Base-by-base conservation (phyloP, 2,888 invertebrate genomes). In the Andrena trimmerana region DNA sequence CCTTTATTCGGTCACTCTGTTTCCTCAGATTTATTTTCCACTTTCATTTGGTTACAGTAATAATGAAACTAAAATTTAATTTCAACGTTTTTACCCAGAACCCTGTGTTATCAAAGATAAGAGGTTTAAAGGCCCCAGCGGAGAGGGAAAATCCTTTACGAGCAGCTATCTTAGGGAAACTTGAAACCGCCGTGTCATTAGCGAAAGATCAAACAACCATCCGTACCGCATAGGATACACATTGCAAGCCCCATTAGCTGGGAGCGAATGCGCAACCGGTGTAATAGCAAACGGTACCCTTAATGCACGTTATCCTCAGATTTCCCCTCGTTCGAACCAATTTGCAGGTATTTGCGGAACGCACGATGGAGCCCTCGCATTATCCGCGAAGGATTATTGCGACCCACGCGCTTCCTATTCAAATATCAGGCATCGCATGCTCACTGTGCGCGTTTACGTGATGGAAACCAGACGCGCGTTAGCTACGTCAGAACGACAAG, bases 281-380 rank as follows among this genome's bases (percentile, higher is more conserved):
- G 72, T 54, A 69, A 63, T 63, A 69, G 42, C 54, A 31, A 76
- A 48, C 65, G 27, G 10, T 70, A 57, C 33, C 57, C 48, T 57
- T 48, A 52, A 78, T 54, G 42, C 70, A 27, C 31, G 74, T 65
- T 59, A 77, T 77, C 74, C 77, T 73, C 50, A 60, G 65, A 20
- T 62, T 75, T 68, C 67, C 29, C 24, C 50, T 66, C 60, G 76
- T 78, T 67, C 66, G 42, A 75, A 78, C 67, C 75, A 75, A 78
- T 78, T 78, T 67, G 54, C 76, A 48, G 67, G 67, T 57, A 75
- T 75, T 78, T 75, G 67, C 54, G 48, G 76, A 68, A 63, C 31
- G 75, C 78, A 52, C 62, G 67, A 75, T 24, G 62, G 48, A 75
- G 75, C 62, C 66, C 24, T 4, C n/a, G 20, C 59, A 42, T 20